A percentile compares a stretch with the other conserved stretches of the same genome.
phyloP scores from a whole-genome alignment of 2,888 invertebrate genomes.

The Girardia tigrina region DNA sequence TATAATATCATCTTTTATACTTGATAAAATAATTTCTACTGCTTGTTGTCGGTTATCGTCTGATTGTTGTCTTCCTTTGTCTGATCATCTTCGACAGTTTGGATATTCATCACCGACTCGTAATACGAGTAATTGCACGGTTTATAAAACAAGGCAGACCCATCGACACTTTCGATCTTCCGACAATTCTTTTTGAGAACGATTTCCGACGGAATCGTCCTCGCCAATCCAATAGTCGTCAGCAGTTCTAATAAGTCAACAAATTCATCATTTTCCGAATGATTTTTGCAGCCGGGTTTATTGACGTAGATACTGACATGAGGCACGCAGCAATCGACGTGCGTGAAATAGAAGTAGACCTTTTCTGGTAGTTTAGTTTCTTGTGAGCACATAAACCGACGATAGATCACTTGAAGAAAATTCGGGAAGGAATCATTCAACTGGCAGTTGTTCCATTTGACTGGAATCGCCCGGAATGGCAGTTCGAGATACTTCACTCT shows the following conservation, averaged over 20 bases:
- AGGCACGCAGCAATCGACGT: background rate
- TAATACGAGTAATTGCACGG: slow-evolving; percentile 11
- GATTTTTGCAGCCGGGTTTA: background rate
- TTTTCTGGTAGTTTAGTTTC: background rate
- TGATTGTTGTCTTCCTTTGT: too few relatives aligned
- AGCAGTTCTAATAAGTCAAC: background rate
- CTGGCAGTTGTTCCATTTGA: slow-evolving; percentile 4
- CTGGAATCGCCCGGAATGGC: background rate
- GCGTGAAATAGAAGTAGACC: background rate
- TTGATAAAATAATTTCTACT: too few relatives aligned
- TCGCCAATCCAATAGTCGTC: slow-evolving; percentile 4
- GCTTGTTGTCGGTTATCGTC: too few relatives aligned
- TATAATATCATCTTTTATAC: too few relatives aligned
- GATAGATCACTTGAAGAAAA: background rate
- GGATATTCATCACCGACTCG: background rate
- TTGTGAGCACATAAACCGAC: background rate
- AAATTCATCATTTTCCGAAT: background rate
- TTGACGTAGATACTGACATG: background rate
- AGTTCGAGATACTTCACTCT: background rate
- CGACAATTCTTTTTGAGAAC: background rate
- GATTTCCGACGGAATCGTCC: background rate
- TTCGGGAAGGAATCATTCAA: background rate
- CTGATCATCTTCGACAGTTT: too few relatives aligned
- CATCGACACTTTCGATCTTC: background rate
- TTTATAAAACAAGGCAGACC: background rate